Conservation (phyloP, 1,140 invertebrate genomes). For the Brachionus plicatilis region DNA sequence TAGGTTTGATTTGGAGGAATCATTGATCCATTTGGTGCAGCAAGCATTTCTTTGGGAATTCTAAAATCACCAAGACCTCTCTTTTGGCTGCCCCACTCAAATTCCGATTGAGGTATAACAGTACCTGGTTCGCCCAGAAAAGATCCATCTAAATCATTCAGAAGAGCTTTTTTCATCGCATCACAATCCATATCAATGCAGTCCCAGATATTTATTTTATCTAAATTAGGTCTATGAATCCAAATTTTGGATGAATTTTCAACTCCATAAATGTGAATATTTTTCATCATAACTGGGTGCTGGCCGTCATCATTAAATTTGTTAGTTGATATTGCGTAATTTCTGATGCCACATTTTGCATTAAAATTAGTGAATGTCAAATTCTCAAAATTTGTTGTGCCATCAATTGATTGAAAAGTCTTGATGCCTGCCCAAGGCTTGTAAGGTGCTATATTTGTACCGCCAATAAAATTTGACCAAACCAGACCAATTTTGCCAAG, state of each 20-base stretch:
- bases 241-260: slow-evolving; percentile 19
- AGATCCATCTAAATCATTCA: slow-evolving; percentile 49
- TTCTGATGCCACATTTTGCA: not conserved
- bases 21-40: slow-evolving; percentile 45
- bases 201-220: slow-evolving; percentile 26
- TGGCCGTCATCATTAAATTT: slow-evolving; percentile 29
- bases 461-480: slow-evolving; percentile 44
- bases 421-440: slow-evolving; percentile 43
- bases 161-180: slow-evolving; percentile 48
- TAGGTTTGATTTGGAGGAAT: slow-evolving; percentile 43
- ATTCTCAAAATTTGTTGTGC: not conserved
- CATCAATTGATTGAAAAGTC: not conserved
- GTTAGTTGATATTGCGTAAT: not conserved
- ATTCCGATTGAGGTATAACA: slow-evolving; percentile 49
- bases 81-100: slow-evolving; percentile 47
- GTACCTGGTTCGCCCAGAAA: slow-evolving; percentile 43
- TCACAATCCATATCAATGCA: slow-evolving; percentile 54
- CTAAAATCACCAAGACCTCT: slow-evolving; percentile 51
- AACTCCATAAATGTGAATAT: not conserved
- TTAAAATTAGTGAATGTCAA: slow-evolving; percentile 14
- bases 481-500: slow-evolving; percentile 42
- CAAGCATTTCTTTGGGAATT: slow-evolving; percentile 48
- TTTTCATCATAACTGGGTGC: slow-evolving; percentile 8
- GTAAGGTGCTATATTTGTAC: slow-evolving; percentile 45
- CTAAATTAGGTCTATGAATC: slow-evolving; percentile 16